Percentiles rank a stretch among this genome's conserved stretches.
Conservation (phyloP, 2,888 invertebrate species). For the Rotaria magnacalcarata region DNA sequence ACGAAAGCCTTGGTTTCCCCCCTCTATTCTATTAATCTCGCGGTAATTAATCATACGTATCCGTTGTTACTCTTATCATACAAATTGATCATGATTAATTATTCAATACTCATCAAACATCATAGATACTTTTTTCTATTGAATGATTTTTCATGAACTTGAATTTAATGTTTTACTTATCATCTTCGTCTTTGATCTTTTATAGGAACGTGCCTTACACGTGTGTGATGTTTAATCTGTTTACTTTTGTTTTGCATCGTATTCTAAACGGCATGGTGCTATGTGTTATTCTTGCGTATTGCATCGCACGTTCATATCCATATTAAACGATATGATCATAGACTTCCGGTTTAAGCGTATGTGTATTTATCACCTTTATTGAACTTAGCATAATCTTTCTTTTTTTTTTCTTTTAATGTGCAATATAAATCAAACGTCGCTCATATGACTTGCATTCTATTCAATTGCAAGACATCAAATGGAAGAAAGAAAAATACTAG, state of each 20-base stretch:
- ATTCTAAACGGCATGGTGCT: neutral
- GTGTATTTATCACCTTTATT: neutral
- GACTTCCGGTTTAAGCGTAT: neutral
- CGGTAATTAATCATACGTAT: too few relatives aligned
- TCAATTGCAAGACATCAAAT: neutral
- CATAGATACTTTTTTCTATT: too few relatives aligned
- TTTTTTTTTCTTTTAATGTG: neutral
- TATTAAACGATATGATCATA: neutral
- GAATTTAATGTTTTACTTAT: neutral
- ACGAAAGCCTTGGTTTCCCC: too few relatives aligned
- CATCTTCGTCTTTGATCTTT: neutral
- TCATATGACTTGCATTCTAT: neutral
- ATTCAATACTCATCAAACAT: neutral
- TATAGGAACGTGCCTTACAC: constrained; percentile 15
- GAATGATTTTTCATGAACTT: neutral
- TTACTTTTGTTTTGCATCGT: neutral
- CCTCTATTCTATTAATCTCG: too few relatives aligned
- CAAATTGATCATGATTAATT: neutral
- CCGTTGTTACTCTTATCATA: too few relatives aligned
- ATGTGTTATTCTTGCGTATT: neutral
- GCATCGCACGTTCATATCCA: neutral
- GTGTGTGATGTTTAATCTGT: constrained; percentile 18
- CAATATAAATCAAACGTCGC: neutral
- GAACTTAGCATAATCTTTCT: neutral
- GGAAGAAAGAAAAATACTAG: neutral